phyloP scores from a whole-genome alignment of 2,113 vertebrate genomes.

The Psettodes erumei region DNA sequence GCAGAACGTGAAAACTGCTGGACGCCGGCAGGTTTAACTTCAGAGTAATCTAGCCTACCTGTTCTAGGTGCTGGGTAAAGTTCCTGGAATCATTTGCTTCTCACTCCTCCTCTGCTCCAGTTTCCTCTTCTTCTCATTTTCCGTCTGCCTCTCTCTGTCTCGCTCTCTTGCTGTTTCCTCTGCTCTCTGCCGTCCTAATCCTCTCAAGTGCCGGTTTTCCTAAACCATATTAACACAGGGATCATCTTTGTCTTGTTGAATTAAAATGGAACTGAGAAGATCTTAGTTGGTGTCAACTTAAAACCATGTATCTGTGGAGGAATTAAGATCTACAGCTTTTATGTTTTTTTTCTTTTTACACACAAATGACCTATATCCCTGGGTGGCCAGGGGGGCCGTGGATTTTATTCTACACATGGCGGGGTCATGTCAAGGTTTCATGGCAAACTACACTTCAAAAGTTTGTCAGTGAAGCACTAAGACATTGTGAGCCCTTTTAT shows the following conservation, averaged over 20 bases:
- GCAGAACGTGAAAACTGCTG: too few relatives aligned
- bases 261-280: conserved; percentile 58
- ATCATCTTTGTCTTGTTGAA: conserved; percentile 69
- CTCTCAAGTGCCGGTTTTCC: conserved; percentile 65
- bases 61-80: too few relatives aligned
- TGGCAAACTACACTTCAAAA: background rate
- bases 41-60: too few relatives aligned
- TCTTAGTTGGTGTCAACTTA: conserved; percentile 40
- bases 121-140: conserved; percentile 18
- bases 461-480: background rate
- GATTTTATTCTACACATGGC: background rate
- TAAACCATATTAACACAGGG: conserved; percentile 73
- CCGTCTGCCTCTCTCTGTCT: conserved; percentile 6
- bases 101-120: background rate
- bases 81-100: conserved; percentile 19
- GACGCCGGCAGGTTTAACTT: too few relatives aligned
- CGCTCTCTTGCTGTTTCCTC: conserved; percentile 37
- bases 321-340: conserved; percentile 43
- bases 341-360: background rate
- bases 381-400: background rate
- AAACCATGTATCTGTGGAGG: conserved; percentile 38
- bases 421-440: background rate
- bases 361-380: background rate
- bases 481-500: conserved; percentile 8
- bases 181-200: conserved; percentile 59